A percentile compares a stretch with the other conserved stretches of the same genome.
These are phyloP conservation scores for Apostichopus californicus DNA, from an alignment of 35 echinoderm and acorn worm genomes.

Conservation along the genomic window DNA sequence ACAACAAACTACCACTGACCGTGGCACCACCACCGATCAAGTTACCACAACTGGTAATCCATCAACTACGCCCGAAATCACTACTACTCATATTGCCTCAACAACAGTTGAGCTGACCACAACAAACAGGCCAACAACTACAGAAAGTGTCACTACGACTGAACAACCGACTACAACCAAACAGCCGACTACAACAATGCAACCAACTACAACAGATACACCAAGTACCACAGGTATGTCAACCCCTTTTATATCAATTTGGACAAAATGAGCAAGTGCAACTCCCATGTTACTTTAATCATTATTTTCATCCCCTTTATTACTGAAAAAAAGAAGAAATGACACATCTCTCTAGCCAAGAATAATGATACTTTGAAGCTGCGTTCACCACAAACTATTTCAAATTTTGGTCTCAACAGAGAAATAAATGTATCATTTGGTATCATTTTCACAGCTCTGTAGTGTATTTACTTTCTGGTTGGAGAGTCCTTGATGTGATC, in stretches of 20 bases:
- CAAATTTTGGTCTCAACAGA: too few relatives aligned
- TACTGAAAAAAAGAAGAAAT: neutral
- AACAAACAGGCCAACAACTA: slow-evolving; percentile 4
- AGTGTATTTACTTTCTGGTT: too few relatives aligned
- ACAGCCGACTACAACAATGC: neutral
- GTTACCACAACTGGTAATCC: neutral
- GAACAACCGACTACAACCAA: neutral
- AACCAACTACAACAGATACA: slow-evolving; percentile 17
- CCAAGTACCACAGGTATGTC: slow-evolving; percentile 20
- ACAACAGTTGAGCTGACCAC: slow-evolving; percentile 2
- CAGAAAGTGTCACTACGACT: neutral
- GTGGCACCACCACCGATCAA: neutral
- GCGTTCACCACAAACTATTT: too few relatives aligned
- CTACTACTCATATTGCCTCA: neutral
- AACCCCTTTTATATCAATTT: neutral
- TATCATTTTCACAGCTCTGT: too few relatives aligned
- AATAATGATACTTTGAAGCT: neutral
- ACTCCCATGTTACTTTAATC: neutral
- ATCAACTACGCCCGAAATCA: neutral
- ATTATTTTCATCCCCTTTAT: neutral
- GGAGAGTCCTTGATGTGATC: too few relatives aligned
- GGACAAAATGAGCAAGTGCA: too few relatives aligned
- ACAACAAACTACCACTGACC: neutral
- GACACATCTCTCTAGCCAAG: neutral
- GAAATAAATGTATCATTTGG: too few relatives aligned